These are phyloP conservation scores for Torymus texanus DNA, from an alignment of 2,888 invertebrate genomes.

Conservation along the genomic window DNA sequence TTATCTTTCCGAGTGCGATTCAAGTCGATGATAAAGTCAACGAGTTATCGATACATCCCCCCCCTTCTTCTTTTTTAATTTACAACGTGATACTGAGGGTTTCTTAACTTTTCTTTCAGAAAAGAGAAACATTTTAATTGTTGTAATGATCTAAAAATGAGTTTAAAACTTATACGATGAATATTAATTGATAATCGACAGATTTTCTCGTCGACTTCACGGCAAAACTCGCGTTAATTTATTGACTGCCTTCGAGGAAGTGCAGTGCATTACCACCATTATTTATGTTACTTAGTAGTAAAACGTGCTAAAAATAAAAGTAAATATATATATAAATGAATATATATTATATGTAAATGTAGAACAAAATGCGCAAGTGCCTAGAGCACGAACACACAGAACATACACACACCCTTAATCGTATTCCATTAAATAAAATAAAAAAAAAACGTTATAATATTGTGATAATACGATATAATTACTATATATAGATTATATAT, in stretches of 20 bases:
- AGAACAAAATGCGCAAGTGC: conserved; percentile 42
- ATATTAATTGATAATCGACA: background rate
- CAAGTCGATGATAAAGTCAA: conserved; percentile 47
- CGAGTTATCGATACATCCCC: conserved; percentile 4
- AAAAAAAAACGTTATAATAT: conserved; percentile 62
- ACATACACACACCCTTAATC: conserved; percentile 56
- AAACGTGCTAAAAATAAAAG: conserved; percentile 39
- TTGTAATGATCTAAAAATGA: too few species aligned
- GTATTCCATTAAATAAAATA: conserved; percentile 67
- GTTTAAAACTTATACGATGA: background rate
- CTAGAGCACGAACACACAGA: too few species aligned
- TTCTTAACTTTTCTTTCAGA: background rate
- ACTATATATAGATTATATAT: conserved; percentile 46
- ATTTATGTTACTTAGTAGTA: conserved; percentile 48
- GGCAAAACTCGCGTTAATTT: conserved; percentile 46
- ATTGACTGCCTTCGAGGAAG: conserved; percentile 51
- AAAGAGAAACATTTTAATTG: too few species aligned
- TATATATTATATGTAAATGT: conserved; percentile 42
- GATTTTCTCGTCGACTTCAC: conserved; percentile 43
- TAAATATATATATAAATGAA: conserved; percentile 6
- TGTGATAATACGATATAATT: conserved; percentile 70
- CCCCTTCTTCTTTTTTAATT: background rate
- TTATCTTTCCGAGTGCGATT: conserved; percentile 23
- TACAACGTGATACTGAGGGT: conserved; percentile 9
- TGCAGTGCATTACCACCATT: conserved; percentile 49